Evolutionary conservation across 2,113 vertebrate species (phyloP), one percentile per base, ranked within the genome.

Genomic region (Porphyrio hochstetteri): DNA sequence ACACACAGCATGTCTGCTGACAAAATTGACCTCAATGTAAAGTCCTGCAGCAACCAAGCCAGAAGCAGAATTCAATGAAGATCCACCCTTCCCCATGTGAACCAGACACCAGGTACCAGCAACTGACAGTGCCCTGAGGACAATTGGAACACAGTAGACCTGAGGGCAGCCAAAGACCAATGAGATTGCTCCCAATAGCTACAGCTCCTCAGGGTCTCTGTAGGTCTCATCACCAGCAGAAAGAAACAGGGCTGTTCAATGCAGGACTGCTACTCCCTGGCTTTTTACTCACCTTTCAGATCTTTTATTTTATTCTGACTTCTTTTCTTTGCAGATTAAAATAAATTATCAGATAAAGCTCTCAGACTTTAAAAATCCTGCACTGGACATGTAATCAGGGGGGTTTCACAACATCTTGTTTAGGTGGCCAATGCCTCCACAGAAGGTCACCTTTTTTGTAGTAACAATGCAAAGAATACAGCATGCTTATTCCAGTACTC

Each of bases 91-190:
- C 3, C 16, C 19, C 24, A 10, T 50, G 28, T 10, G 40, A 72
- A 35, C 3, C 31, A 82, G 13, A 20, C n/a, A 76, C 7, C 17
- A 57, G 0, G 6, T 16, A 44, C 9, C 0, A 0, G 13, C 2
- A 7, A 28, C 0, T 24, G 28, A 60, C 42, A 64, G 29, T n/a
- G 46, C 44, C 4, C 0, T 27, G n/a, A 91, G 35, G n/a, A 78
- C 0, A 0, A 42, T 0, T 33, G 48, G 6, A 70, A 29, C 40
- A 57, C 44, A 48, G 3, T 5, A 7, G 24, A 46, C 44, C 44
- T 46, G 44, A 46, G 44, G 44, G 44, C 44, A 46, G 44, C 44
- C 44, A 46, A 46, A 46, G 44, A 46, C 44, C 44, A 46, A 46
- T 9, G 17, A 46, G 44, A 46, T 77, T 16, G 18, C 9, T 76